Evolutionary conservation across 2,888 invertebrate species (phyloP), one percentile per base, ranked within the genome.

Genomic region (Pristionchus exspectatus): DNA sequence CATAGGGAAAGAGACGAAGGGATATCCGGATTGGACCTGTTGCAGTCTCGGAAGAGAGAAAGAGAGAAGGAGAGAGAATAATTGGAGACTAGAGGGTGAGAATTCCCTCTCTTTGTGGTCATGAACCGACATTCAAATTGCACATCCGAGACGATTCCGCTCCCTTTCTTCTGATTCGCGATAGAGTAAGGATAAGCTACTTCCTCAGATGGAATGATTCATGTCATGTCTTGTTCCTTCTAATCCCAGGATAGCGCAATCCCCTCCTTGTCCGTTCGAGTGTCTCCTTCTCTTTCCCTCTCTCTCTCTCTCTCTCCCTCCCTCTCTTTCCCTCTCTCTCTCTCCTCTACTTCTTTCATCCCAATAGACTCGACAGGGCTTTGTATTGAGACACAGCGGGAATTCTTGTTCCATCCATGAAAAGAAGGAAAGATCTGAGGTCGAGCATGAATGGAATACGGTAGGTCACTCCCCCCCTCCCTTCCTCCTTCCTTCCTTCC

Each of bases 271-370:
- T 33, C 30, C 72, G 84, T 38, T 84, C 54, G 54, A 56, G 56
- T 83, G 74, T 72, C 66, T 66, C n/a, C 84, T 66, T 72, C 59
- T 84, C 87, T 85, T 81, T 59, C 87, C 89, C 85, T 69, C 89
- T 72, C 83, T 77, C 87, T 88, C 87, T 77, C 44, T 54, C 86
- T 84, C 88, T 77, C 90, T 83, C 90, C n/a, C 50, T 86, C 85
- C 83, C 63, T 56, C 72, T 83, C 77, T 88, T 66, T 33, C 44
- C 84, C 50, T 86, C 85, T 86, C 63, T 56, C 72, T 83, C 77
- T 88, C 77, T 33, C 44, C 84, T 44, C 84, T 21, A 30, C 72
- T 59, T 38, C 84, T 33, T 66, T 33, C 81, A 38, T 77, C 72
- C 44, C 27, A 59, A 38, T 44, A 38, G 77, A 77, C 38, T 77